phyloP scores from a whole-genome alignment of 2,888 invertebrate species.

The Morinoia aosen region DNA sequence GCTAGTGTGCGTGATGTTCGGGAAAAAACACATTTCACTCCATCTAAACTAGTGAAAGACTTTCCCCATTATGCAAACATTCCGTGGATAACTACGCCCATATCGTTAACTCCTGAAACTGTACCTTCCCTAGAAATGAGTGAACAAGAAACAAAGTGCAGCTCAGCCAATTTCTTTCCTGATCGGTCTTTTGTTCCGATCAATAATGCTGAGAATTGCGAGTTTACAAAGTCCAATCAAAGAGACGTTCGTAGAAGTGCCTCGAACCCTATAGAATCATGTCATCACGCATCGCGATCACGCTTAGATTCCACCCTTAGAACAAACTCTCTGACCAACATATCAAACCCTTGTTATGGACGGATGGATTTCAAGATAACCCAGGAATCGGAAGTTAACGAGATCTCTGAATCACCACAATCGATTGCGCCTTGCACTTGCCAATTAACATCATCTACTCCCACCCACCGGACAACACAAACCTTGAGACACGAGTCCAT shows the following conservation, averaged over 20 bases:
- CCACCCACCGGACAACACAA: neutral
- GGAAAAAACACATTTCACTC: constrained; percentile 13
- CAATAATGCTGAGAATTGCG: neutral
- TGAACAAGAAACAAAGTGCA: neutral
- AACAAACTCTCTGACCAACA: neutral
- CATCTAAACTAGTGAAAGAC: constrained; percentile 44
- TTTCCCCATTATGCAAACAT: constrained; percentile 49
- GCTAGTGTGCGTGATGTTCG: neutral
- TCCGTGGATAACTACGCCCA: constrained; percentile 47
- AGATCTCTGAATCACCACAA: neutral
- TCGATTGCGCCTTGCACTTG: neutral
- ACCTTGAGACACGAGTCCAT: neutral
- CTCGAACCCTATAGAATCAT: neutral
- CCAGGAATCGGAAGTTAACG: neutral
- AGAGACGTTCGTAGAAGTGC: neutral
- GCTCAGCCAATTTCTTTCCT: neutral
- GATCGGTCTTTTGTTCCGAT: neutral
- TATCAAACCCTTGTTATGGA: constrained; percentile 38
- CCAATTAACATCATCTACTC: neutral
- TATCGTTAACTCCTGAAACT: constrained; percentile 17
- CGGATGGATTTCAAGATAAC: neutral
- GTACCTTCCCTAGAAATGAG: neutral
- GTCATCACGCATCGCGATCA: neutral
- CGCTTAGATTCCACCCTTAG: neutral
- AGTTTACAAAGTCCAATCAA: neutral